phyloP scores from a whole-genome alignment of 2,797 vertebrate species.

The Paguma larvata region DNA sequence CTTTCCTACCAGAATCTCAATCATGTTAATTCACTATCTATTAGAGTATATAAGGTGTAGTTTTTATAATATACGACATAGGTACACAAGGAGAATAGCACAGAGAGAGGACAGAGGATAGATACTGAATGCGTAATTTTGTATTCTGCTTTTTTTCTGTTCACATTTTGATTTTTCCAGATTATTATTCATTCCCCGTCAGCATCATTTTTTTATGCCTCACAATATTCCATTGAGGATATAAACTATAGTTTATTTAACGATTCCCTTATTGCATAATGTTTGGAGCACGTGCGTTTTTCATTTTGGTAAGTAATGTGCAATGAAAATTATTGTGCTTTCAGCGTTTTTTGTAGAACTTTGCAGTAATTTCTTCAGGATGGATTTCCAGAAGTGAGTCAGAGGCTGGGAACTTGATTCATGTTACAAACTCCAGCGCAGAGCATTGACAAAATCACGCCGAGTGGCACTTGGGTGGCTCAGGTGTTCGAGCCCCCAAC shows the following conservation, averaged over 20 bases:
- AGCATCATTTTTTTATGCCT: conserved; percentile 50
- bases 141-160: background rate
- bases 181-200: conserved; percentile 54
- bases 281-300: background rate
- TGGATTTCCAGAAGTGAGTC: conserved; percentile 32
- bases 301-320: conserved; percentile 4
- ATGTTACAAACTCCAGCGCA: background rate
- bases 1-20: background rate
- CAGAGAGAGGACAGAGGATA: background rate
- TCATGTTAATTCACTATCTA: background rate
- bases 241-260: conserved; percentile 52
- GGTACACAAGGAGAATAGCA: background rate
- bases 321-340: conserved; percentile 53
- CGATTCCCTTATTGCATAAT: conserved; percentile 12
- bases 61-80: background rate
- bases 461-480: no score
- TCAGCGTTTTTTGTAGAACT: background rate
- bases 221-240: background rate
- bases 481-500: no score
- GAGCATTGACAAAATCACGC: conserved; percentile 11
- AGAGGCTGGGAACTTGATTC: conserved; percentile 28
- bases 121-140: background rate
- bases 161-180: conserved; percentile 68
- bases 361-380: conserved; percentile 51
- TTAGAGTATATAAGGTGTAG: background rate